A percentile compares a stretch with the other conserved stretches of the same genome.
Evolutionary conservation across 2,113 vertebrate species (phyloP).

Genomic region (Protobothrops mucrosquamatus): DNA sequence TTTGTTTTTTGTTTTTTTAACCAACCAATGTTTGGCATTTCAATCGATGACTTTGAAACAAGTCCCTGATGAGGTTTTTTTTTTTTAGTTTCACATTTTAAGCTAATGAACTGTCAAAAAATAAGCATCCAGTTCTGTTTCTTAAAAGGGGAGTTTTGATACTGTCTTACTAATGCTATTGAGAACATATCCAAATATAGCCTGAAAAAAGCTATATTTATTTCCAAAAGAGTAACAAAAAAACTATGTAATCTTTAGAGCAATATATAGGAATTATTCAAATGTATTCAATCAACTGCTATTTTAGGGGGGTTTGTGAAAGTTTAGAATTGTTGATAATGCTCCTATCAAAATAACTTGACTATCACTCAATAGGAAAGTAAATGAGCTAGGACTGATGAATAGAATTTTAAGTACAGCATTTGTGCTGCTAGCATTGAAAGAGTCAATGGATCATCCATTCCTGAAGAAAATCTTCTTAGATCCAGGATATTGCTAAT

Average conservation of each 20-base stretch:
- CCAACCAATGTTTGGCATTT: background rate
- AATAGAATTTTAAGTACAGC: background rate
- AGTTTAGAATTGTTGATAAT: background rate
- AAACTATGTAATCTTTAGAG: background rate
- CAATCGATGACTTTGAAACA: background rate
- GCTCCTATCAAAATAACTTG: background rate
- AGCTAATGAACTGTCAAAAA: conserved; percentile 1
- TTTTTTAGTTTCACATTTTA: background rate
- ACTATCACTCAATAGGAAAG: background rate
- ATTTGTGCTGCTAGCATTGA: background rate
- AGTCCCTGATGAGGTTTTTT: background rate
- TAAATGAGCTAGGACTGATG: background rate
- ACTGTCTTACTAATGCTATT: background rate
- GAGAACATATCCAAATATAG: background rate
- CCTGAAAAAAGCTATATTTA: conserved; percentile 1
- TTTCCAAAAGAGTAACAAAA: background rate
- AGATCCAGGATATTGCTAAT: background rate
- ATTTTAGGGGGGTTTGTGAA: background rate
- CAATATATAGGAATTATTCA: background rate
- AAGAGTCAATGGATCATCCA: background rate
- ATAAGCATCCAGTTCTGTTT: background rate
- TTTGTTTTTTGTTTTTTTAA: background rate
- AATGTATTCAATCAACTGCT: background rate
- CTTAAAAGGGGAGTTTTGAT: background rate
- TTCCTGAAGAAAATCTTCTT: background rate